Percentiles rank a stretch among this genome's conserved stretches.
These are phyloP conservation scores for Tapirus indicus DNA, from an alignment of 2,797 vertebrate species.

Conservation along the genomic window DNA sequence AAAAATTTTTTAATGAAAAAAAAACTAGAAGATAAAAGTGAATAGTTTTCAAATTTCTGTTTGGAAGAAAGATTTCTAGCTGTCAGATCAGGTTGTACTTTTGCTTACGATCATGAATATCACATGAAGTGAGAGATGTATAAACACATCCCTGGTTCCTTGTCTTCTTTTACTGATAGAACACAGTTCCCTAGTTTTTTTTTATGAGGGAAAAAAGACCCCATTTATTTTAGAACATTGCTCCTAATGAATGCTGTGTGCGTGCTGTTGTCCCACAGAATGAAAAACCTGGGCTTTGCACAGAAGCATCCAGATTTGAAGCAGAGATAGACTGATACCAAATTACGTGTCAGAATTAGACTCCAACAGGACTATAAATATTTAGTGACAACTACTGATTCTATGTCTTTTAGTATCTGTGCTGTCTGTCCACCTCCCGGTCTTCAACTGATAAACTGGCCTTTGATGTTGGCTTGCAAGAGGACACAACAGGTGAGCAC, in stretches of 20 bases:
- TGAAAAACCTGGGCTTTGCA: neutral
- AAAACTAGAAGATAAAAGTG: neutral
- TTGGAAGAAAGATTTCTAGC: neutral
- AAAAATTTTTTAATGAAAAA: neutral
- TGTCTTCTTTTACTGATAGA: slow-evolving; percentile 35
- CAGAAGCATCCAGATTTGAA: neutral
- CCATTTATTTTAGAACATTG: neutral
- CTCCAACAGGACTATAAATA: neutral
- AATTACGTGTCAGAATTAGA: neutral
- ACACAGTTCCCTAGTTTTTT: neutral
- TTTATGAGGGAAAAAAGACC: neutral
- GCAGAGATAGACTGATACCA: neutral
- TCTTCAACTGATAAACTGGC: slow-evolving; percentile 98
- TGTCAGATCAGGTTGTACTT: neutral
- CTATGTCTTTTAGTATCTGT: slow-evolving; percentile 92
- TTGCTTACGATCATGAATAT: neutral
- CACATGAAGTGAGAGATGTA: neutral
- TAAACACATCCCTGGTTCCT: neutral
- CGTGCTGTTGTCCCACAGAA: neutral
- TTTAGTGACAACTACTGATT: neutral
- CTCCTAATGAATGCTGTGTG: neutral
- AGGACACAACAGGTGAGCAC: slow-evolving; percentile 94
- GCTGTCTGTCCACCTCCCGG: slow-evolving; percentile 96
- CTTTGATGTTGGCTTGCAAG: slow-evolving; percentile 97
- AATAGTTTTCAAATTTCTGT: neutral